Base-by-base conservation (phyloP, 1,140 invertebrate genomes). In the Berghia stephanieae region DNA sequence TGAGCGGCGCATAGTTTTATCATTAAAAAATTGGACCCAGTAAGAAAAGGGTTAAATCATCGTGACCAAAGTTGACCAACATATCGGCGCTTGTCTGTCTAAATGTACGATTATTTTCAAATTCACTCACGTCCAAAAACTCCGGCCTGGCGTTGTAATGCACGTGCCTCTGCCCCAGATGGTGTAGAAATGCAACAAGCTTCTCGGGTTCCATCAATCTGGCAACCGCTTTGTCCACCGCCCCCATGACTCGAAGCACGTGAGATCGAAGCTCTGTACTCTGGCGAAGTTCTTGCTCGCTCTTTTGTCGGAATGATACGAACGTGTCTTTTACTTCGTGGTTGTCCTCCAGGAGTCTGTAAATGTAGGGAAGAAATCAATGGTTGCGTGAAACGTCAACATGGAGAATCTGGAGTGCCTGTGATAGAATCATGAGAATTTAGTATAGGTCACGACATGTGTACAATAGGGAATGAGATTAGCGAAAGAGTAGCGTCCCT, bases 71-170 rank as follows among this genome's bases (percentile, higher is more conserved):
- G n/a, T n/a, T n/a, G n/a, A n/a, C n/a, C n/a, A n/a, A n/a, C n/a
- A n/a, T n/a, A n/a, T n/a, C n/a, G n/a, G n/a, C n/a, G n/a, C n/a
- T n/a, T n/a, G n/a, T n/a, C n/a, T n/a, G n/a, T n/a, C n/a, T n/a
- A n/a, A n/a, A n/a, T n/a, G n/a, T n/a, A n/a, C n/a, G n/a, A n/a
- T n/a, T n/a, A n/a, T n/a, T n/a, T n/a, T n/a, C n/a, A n/a, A n/a
- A n/a, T n/a, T n/a, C n/a, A 76, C 74, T 76, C 52, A 76, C 74
- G 42, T 76, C 74, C 10, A 76, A 34, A 34, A 76, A 76, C 44
- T 76, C 74, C 10, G 74, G 74, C 8, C 72, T 66, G 2, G 74
- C 74, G 43, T 76, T 76, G 63, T 76, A 76, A 21, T 5, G 34
- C 74, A 76, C 40, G 43, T 76, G 74, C 42, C 63, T 67, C 42